Percentiles rank a stretch among this genome's conserved stretches.
These are phyloP conservation scores for Aradus depressus DNA, from an alignment of 2,888 invertebrate genomes.

Conservation along the genomic window DNA sequence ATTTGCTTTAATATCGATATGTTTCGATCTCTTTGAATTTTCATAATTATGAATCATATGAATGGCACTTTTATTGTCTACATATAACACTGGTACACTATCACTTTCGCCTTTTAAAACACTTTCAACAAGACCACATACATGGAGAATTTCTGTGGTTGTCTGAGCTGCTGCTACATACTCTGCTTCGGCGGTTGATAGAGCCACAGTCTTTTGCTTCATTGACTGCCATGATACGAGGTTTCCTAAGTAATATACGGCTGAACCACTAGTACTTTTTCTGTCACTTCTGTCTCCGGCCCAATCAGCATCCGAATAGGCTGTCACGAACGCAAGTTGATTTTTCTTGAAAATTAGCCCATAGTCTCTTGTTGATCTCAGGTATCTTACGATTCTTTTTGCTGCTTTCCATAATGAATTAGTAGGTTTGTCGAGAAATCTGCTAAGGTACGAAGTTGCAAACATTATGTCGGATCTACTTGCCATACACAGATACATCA, in stretches of 20 bases:
- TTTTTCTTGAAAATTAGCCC: conserved; percentile 4
- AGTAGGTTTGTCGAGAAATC: conserved; percentile 22
- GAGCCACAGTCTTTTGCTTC: conserved; percentile 19
- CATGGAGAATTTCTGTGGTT: too few relatives aligned
- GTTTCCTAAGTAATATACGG: conserved; percentile 14
- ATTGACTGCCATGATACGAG: conserved; percentile 20
- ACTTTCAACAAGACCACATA: too few relatives aligned
- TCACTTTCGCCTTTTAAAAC: too few relatives aligned
- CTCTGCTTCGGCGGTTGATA: conserved; percentile 19
- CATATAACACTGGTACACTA: too few relatives aligned
- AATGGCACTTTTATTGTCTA: too few relatives aligned
- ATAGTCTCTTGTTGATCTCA: background rate
- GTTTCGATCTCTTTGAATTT: too few relatives aligned
- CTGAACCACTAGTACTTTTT: conserved; percentile 18
- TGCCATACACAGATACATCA: conserved; percentile 19
- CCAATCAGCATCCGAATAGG: conserved; percentile 22
- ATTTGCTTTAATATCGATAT: too few relatives aligned
- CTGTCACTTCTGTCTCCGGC: conserved; percentile 14
- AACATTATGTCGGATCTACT: conserved; percentile 20
- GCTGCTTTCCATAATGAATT: conserved; percentile 19
- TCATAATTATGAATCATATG: too few relatives aligned
- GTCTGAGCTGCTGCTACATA: too few relatives aligned
- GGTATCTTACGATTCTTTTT: conserved; percentile 15
- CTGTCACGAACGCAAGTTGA: background rate
- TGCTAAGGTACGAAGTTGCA: conserved; percentile 17